A percentile compares a stretch with the other conserved stretches of the same genome.
Evolutionary conservation across 1,140 invertebrate genomes (phyloP).

Genomic region (Aphaenogaster rudis): DNA sequence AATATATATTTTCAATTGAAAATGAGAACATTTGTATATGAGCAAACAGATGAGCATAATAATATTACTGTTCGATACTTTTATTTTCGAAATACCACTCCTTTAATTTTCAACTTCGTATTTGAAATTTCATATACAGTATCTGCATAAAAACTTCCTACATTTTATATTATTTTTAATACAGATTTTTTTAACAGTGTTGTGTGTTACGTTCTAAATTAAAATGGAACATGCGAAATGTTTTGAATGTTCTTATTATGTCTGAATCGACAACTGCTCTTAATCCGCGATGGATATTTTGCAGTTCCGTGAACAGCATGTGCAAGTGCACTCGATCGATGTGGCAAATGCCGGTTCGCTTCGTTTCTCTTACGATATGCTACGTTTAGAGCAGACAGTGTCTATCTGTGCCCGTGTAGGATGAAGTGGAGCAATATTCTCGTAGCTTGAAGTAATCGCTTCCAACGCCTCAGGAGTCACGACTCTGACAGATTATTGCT

Average conservation of each 20-base stretch:
- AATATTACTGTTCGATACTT: too few species aligned
- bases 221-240: slow-evolving; percentile 4
- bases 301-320: slow-evolving; percentile 53
- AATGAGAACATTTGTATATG: too few species aligned
- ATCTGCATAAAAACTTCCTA: too few species aligned
- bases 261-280: slow-evolving; percentile 39
- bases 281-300: slow-evolving; percentile 56
- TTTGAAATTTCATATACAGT: too few species aligned
- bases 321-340: slow-evolving; percentile 54
- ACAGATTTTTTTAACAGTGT: too few species aligned
- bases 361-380: slow-evolving; percentile 54
- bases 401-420: slow-evolving; percentile 13
- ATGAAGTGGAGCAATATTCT: slow-evolving; percentile 41
- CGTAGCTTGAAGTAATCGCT: slow-evolving; percentile 15
- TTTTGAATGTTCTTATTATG: slow-evolving; percentile 29
- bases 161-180: too few species aligned
- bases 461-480: slow-evolving; percentile 7
- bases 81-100: too few species aligned
- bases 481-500: background rate
- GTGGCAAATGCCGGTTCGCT: slow-evolving; percentile 33
- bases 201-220: slow-evolving; percentile 5
- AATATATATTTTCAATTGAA: too few species aligned
- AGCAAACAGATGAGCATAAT: too few species aligned
- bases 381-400: slow-evolving; percentile 52
- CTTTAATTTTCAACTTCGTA: too few species aligned